These are phyloP conservation scores for Heliornis fulica DNA, from an alignment of 2,113 vertebrate species.

Conservation along the genomic window DNA sequence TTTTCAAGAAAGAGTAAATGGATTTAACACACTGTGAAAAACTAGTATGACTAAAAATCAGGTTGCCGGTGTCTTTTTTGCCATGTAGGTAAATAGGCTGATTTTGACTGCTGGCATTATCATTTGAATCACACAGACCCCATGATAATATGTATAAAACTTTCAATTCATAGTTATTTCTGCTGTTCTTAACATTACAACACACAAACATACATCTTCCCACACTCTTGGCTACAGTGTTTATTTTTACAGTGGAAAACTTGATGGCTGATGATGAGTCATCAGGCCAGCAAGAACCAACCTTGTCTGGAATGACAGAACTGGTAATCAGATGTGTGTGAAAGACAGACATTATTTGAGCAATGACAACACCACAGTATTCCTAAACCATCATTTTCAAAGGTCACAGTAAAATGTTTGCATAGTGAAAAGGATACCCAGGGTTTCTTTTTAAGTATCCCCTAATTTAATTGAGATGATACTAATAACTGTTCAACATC, in stretches of 20 bases:
- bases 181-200: not conserved
- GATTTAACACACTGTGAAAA: not conserved
- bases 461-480: not conserved
- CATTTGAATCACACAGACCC: not conserved
- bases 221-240: not conserved
- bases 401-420: not conserved
- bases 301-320: not conserved
- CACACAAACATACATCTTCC: not conserved
- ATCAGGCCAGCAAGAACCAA: not conserved
- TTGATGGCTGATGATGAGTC: not conserved
- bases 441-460: not conserved
- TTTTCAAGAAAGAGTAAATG: not conserved
- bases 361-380: not conserved
- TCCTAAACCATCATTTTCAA: not conserved
- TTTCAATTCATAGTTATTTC: not conserved
- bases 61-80: not conserved
- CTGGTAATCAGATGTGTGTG: not conserved
- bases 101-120: not conserved
- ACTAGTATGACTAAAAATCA: not conserved
- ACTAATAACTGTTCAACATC: not conserved
- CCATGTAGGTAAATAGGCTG: not conserved
- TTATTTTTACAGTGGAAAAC: not conserved
- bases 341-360: not conserved
- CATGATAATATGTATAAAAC: not conserved
- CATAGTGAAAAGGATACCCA: not conserved